phyloP scores from a whole-genome alignment of 2,888 invertebrate genomes.

The Drosophila kokeensis region DNA sequence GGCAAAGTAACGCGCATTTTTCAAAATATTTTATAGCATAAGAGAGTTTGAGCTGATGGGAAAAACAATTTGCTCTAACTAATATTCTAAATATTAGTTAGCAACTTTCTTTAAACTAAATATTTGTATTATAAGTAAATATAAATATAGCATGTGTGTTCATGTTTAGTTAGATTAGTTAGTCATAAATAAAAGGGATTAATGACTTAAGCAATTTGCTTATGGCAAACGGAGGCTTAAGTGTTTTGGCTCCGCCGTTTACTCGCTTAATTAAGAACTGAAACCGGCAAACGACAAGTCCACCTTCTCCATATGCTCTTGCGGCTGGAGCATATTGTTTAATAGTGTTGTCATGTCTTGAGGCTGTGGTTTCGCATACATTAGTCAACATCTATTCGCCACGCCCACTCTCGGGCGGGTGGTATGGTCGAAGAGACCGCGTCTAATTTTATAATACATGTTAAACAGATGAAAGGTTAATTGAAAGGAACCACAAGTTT shows the following conservation, averaged over 20 bases:
- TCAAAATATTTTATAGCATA: not conserved
- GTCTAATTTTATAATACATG: slow-evolving; percentile 80
- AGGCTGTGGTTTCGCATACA: slow-evolving; percentile 76
- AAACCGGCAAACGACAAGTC: slow-evolving; percentile 29
- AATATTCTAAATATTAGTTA: too few species aligned
- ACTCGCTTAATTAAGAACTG: slow-evolving; percentile 58
- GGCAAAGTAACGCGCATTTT: not conserved
- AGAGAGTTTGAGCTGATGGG: not conserved
- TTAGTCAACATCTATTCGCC: slow-evolving; percentile 52
- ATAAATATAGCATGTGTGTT: not conserved
- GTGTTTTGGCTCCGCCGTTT: slow-evolving; percentile 14
- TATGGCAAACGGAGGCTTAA: slow-evolving; percentile 4
- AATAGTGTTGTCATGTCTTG: slow-evolving; percentile 80
- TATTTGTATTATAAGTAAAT: not conserved
- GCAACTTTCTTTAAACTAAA: not conserved
- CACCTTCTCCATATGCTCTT: slow-evolving; percentile 24
- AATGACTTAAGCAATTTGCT: slow-evolving; percentile 19
- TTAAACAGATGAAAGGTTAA: slow-evolving; percentile 80
- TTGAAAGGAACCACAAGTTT: slow-evolving; percentile 78
- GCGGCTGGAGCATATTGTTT: slow-evolving; percentile 66
- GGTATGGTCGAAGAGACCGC: slow-evolving; percentile 70
- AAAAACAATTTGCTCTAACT: not conserved
- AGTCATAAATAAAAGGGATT: slow-evolving; percentile 23
- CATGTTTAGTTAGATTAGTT: not conserved
- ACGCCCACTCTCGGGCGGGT: slow-evolving; percentile 26